Base-by-base conservation (phyloP, 2,888 invertebrate species). In the Ormyrus rosae region DNA sequence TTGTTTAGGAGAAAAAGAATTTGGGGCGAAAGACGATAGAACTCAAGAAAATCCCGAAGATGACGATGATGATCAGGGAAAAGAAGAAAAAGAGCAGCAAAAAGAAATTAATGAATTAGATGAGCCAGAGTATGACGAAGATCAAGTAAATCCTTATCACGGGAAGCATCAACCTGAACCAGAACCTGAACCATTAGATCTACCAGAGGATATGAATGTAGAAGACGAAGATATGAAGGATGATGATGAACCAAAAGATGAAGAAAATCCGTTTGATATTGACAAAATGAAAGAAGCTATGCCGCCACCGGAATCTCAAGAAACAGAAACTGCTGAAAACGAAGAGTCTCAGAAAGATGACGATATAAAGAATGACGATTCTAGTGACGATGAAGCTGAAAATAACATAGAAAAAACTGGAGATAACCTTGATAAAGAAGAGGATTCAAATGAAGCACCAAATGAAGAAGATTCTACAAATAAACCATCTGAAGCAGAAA, bases 191-290 rank as follows among this genome's bases (percentile, higher is more conserved):
- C 94, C 95, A 69, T 94, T 98, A 90, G 97, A 98, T 87, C 91
- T 98, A 81, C 97, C 97, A 0, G 97, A 98, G 61, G 95, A 98
- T 90, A 92, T 97, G 85, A 94, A 97, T 84, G 91, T 97, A 19
- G 97, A 97, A 86, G 96, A 94, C 50, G 95, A 92, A 84, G 94
- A 91, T 84, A 94, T 92, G 88, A 94, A 91, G 7, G 94, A 94
- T 46, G 94, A 94, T 85, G 93, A 94, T 50, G 93, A 93, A 67
- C 83, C 83, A 4, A 93, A 93, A 85, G 92, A 91, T 10, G 92
- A 93, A 78, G 95, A 96, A 83, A 96, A 97, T 93, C 96, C 96
- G 0, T 96, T 97, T 87, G 97, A 97, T 88, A 94, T 96, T 81
- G 96, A 97, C 85, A 92, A 93, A 11, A 95, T 95, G 94, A 96